Evolutionary conservation across 1,140 invertebrate genomes (phyloP).

Genomic region (Chlorops oryzae): DNA sequence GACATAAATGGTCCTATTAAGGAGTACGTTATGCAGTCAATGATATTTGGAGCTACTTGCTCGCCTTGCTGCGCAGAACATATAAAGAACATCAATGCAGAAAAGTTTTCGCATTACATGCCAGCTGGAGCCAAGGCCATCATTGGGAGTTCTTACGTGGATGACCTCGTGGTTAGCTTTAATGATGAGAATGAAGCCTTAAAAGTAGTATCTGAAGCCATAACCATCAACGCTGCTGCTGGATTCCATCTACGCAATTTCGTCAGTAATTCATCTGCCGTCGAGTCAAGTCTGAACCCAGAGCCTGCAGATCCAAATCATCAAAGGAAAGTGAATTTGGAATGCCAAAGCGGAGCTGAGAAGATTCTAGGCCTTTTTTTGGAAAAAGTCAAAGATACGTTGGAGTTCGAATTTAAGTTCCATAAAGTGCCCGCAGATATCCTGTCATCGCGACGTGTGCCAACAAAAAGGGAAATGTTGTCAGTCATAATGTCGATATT

Average conservation of each 20-base stretch:
- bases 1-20: conserved; percentile 9
- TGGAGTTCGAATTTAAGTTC: too few species aligned
- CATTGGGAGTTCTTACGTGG: conserved; percentile 37
- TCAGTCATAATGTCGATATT: conserved; percentile 21
- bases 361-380: too few species aligned
- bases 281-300: too few species aligned
- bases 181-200: conserved; percentile 15
- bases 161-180: conserved; percentile 35
- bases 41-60: conserved; percentile 36
- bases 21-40: conserved; percentile 27
- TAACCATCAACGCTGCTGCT: too few species aligned
- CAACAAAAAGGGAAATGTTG: conserved; percentile 12
- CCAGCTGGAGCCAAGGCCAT: conserved; percentile 29
- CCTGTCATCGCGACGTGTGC: not conserved
- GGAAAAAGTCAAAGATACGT: too few species aligned
- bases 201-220: conserved; percentile 16
- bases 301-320: too few species aligned
- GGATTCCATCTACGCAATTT: conserved; percentile 9
- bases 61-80: conserved; percentile 29
- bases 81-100: conserved; percentile 30
- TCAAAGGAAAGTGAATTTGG: too few species aligned
- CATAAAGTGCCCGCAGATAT: too few species aligned
- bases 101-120: conserved; percentile 8
- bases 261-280: too few species aligned
- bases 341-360: too few species aligned